Conservation (phyloP, 2,888 invertebrate species). For the Alentia gelatinosa region DNA sequence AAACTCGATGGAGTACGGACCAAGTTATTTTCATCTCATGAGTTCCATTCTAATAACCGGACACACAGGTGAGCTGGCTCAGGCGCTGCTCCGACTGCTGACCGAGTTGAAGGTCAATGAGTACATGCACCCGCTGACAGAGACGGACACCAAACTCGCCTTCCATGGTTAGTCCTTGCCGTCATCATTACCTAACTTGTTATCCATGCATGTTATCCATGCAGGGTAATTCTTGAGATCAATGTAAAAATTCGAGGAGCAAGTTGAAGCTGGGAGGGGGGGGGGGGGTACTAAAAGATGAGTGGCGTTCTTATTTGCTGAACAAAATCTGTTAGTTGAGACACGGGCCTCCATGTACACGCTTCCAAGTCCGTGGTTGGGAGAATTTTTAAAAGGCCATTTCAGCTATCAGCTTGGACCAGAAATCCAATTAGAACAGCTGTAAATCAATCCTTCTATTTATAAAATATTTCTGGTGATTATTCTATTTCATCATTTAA, state of each 20-base stretch:
- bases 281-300: background rate
- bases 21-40: background rate
- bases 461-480: background rate
- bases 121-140: background rate
- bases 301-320: background rate
- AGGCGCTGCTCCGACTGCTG: background rate
- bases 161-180: background rate
- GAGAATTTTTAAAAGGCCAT: too few species aligned
- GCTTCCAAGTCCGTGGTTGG: too few species aligned
- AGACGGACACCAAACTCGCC: conserved; percentile 11
- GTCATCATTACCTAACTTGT: background rate
- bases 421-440: background rate
- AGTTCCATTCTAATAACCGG: background rate
- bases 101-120: conserved; percentile 15
- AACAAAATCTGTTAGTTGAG: background rate
- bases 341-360: too few species aligned
- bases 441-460: background rate
- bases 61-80: background rate
- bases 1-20: background rate
- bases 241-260: background rate
- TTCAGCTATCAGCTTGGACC: too few species aligned
- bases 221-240: background rate
- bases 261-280: background rate
- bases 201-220: background rate
- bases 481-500: background rate